Base-by-base conservation (phyloP, 2,888 invertebrate species). In the Tryphoninae sp. region DNA sequence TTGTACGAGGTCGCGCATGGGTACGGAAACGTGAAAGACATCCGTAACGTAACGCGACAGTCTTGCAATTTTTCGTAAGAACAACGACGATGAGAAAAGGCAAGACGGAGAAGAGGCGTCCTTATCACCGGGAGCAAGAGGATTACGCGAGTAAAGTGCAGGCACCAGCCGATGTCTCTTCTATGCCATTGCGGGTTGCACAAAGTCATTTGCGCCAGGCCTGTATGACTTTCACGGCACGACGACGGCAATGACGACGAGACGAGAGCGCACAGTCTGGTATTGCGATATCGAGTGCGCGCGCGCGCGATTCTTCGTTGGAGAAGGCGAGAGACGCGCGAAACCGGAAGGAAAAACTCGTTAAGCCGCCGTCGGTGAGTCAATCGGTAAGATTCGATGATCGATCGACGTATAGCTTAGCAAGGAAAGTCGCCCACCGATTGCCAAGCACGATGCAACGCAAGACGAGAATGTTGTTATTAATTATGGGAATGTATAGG, bases 201-300 rank as follows among this genome's bases (percentile, higher is more conserved):
- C 80, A 84, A 78, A 83, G 83, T 80, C 81, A 82, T 83, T 83
- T 84, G 74, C 78, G 74, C 83, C 59, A 73, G 67, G 58, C 82
- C 65, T 67, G 64, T 74, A 77, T 62, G 68, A 33, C 68, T 45
- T n/a, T 45, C 33, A 33, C 33, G 33, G 33, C 33, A 33, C 33
- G 33, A 33, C 33, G 55, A 71, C 65, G n/a, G 33, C 33, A 33
- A 51, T 26, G 53, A 72, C 33, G 55, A 67, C 65, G 59, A 67
- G 22, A 58, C 26, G 65, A 51, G 19, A 51, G 59, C 61, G 59
- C 33, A 55, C 59, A 33, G 53, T 42, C 55, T 58, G 62, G 45
- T 16, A 77, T 80, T 68, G 73, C 81, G 73, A 64, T 81, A 65
- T 78, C 33, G 33, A 6, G 33, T 26, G 19, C 19, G 19, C 26